These are phyloP conservation scores for Sternarchorhynchus goeldii DNA, from an alignment of 2,797 vertebrate species.

Conservation along the genomic window DNA sequence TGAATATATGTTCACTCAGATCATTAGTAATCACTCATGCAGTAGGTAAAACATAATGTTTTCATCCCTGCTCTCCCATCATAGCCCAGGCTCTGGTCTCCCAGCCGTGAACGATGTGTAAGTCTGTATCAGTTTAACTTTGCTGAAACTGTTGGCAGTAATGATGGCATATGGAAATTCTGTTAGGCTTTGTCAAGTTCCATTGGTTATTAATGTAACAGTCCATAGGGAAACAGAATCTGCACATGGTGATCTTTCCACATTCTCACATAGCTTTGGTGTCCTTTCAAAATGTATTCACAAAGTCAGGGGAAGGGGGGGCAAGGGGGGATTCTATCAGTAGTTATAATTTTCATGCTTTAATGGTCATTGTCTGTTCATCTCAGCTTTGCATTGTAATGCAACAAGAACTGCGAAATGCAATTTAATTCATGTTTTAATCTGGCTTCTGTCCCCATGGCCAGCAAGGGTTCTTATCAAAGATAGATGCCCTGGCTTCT, in stretches of 20 bases:
- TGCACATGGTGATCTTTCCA: background rate
- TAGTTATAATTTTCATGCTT: conserved; percentile 20
- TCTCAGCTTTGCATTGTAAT: conserved; percentile 35
- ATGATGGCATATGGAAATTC: background rate
- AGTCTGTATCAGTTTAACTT: background rate
- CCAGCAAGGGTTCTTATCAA: conserved; percentile 75
- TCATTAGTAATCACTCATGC: background rate
- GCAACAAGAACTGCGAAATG: conserved; percentile 54
- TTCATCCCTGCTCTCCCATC: background rate
- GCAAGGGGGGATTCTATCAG: background rate
- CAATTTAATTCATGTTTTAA: conserved; percentile 79
- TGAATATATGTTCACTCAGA: background rate
- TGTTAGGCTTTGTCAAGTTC: background rate
- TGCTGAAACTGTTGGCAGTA: background rate
- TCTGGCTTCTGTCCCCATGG: conserved; percentile 73
- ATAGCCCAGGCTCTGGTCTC: too few species aligned
- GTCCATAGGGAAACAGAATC: background rate
- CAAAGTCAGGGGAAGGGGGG: background rate
- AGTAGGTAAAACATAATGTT: background rate
- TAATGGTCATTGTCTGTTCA: conserved; percentile 28
- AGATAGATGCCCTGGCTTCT: conserved; percentile 73
- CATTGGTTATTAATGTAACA: conserved; percentile 7
- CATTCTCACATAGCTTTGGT: background rate
- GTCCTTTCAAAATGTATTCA: background rate
- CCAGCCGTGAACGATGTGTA: too few species aligned